Evolutionary conservation across 1,140 invertebrate species (phyloP).

Genomic region (Lepidurus couesii): DNA sequence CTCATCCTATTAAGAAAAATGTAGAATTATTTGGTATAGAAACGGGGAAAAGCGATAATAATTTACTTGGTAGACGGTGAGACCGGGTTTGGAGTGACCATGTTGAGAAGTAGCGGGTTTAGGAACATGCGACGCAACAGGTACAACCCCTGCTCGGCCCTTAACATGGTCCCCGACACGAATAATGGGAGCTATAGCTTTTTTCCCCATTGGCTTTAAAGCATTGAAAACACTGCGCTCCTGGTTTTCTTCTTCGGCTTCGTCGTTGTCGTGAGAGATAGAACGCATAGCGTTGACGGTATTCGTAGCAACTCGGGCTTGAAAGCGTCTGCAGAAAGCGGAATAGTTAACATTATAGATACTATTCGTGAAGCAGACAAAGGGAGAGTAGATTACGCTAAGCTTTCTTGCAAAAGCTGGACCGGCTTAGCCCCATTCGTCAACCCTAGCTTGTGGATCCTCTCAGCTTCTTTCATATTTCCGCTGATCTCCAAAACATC

Average conservation of each 20-base stretch:
- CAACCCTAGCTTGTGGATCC: conserved; percentile 43
- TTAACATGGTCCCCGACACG: not conserved
- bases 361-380: conserved; percentile 2
- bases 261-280: not conserved
- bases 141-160: not conserved
- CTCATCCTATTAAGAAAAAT: not conserved
- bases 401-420: conserved; percentile 39
- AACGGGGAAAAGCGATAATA: not conserved
- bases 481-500: conserved; percentile 42
- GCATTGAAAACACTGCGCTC: not conserved
- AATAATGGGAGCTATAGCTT: not conserved
- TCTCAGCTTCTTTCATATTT: conserved; percentile 46
- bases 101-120: not conserved
- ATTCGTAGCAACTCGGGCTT: not conserved
- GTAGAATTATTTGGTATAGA: not conserved
- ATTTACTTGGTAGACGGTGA: not conserved
- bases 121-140: not conserved
- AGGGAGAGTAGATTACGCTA: conserved; percentile 40
- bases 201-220: not conserved
- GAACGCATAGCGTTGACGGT: not conserved
- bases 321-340: not conserved
- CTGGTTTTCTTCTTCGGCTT: not conserved
- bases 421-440: conserved; percentile 41
- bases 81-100: not conserved
- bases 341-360: not conserved